A percentile compares a stretch with the other conserved stretches of the same genome.
These are phyloP conservation scores for Seira musarum DNA, from an alignment of 2,888 invertebrate genomes.

Conservation along the genomic window DNA sequence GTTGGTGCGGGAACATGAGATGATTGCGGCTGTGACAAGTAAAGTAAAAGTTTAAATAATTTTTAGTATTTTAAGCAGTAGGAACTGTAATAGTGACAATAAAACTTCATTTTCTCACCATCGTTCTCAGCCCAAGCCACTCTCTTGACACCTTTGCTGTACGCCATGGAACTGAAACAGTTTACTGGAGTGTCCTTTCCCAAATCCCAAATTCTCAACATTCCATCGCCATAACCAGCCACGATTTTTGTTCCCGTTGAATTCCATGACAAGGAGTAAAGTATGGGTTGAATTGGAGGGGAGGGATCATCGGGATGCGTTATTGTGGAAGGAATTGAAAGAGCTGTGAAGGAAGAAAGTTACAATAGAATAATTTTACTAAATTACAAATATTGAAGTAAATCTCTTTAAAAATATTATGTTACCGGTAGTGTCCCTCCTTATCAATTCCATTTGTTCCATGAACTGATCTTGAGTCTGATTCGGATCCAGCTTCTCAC, in stretches of 20 bases:
- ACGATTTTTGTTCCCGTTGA: neutral
- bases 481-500: too few relatives aligned
- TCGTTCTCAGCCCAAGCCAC: neutral
- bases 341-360: neutral
- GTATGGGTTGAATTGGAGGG: neutral
- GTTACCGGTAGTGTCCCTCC: too few relatives aligned
- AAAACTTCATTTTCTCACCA: conserved; percentile 5
- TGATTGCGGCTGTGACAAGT: neutral
- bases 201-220: conserved; percentile 7
- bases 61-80: too few relatives aligned
- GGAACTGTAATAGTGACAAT: conserved; percentile 1
- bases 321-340: neutral
- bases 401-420: too few relatives aligned
- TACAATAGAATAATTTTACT: neutral
- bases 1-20: conserved; percentile 5
- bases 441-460: neutral
- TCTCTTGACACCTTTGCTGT: neutral
- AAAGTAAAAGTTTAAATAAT: too few relatives aligned
- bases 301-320: neutral
- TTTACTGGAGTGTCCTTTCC: neutral
- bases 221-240: conserved; percentile 10
- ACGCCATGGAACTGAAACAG: neutral
- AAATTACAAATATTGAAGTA: neutral
- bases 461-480: too few relatives aligned
- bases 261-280: neutral